Evolutionary conservation across 1,140 invertebrate genomes (phyloP), one percentile per base, ranked within the genome.

Genomic region (Drosophila kanapiae): DNA sequence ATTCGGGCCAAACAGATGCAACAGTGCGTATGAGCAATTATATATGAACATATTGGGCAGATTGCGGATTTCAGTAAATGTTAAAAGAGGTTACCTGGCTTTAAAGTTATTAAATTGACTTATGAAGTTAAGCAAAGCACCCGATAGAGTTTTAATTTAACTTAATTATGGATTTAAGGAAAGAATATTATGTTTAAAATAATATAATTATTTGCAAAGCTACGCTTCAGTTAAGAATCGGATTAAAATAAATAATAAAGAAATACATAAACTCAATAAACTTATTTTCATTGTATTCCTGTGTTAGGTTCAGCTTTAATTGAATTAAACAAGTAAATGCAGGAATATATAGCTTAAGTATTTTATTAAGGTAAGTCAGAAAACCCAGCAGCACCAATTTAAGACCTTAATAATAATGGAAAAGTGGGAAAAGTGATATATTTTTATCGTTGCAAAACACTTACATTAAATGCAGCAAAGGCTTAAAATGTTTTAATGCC

Each of bases 11-110:
- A 57, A 29, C 35, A 33, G 35, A 45, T 59, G 67, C 67, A 68
- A 70, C 63, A 68, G 67, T 53, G 62, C 67, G 67, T 54, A 68
- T 56, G 33, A 51, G 31, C 63, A 70, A 70, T 56, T 38, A 29
- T 8, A 38, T 14, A 6, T 1, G 14, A 18, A 8, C 16, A 47
- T 37, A 38, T 31, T 23, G 7, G 33, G 31, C 10, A 13, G 33
- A 37, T 2, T 29, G 1, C 8, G 49, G 18, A 4, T 18, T 18
- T 9, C 0, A 13, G 16, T 16, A 3, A 16, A 8, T 11, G 47
- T 53, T 14, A 16, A 1, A 23, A 5, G 7, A 31, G 16, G 6
- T 38, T 4, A 29, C 6, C 8, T 18, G 1, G 18, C 27, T 14
- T 29, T 8, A 16, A 11, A 5, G 5, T 5, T 43, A 9, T 43